These are phyloP conservation scores for Garrulus glandarius DNA, from an alignment of 2,797 vertebrate species.

Conservation along the genomic window DNA sequence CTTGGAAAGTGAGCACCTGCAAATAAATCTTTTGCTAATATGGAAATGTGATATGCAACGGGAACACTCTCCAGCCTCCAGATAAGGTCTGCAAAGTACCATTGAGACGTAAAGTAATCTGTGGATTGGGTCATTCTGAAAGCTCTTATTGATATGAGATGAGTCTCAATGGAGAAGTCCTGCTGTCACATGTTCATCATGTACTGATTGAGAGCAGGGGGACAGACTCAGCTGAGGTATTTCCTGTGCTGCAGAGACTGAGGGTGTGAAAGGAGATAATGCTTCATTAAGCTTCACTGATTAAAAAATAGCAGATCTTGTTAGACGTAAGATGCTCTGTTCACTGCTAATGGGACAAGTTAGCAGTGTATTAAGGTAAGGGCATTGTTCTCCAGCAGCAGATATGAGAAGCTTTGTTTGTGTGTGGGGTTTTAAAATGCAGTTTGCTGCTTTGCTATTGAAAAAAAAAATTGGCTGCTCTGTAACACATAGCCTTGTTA, in stretches of 20 bases:
- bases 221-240: not conserved
- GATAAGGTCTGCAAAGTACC: conserved; percentile 47
- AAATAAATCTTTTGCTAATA: conserved; percentile 35
- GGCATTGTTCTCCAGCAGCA: not conserved
- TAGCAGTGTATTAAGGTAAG: conserved; percentile 29
- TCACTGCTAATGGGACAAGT: not conserved
- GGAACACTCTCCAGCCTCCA: conserved; percentile 26
- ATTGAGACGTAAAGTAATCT: conserved; percentile 59
- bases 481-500: not conserved
- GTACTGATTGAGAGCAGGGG: not conserved
- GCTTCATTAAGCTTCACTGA: not conserved
- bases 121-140: conserved; percentile 60
- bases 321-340: not conserved
- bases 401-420: not conserved
- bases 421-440: accelerated
- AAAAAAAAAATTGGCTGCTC: not conserved
- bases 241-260: not conserved
- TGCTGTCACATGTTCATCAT: conserved; percentile 49
- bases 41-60: conserved; percentile 28
- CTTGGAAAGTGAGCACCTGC: not conserved
- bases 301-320: not conserved
- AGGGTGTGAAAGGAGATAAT: not conserved
- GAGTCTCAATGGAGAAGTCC: conserved; percentile 56
- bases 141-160: conserved; percentile 66
- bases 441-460: not conserved